These are phyloP conservation scores for Lithosia quadra DNA, from an alignment of 2,888 invertebrate genomes.

Conservation along the genomic window DNA sequence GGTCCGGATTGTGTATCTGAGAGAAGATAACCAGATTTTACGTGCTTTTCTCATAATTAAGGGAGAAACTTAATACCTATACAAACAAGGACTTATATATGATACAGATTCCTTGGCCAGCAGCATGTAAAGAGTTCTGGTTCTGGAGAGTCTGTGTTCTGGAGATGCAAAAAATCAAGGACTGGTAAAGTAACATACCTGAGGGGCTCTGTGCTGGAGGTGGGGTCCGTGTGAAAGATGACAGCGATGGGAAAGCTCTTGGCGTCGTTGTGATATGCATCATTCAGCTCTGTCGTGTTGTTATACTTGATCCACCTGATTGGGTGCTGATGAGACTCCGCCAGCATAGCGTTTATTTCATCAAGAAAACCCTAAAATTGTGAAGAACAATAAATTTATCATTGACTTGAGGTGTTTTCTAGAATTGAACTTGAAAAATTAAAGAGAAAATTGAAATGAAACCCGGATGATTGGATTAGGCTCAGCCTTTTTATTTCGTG, in stretches of 20 bases:
- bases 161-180: too few species aligned
- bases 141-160: not conserved
- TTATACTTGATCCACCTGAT: constrained; percentile 89
- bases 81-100: not conserved
- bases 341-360: constrained; percentile 88
- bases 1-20: constrained; percentile 91
- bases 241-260: constrained; percentile 90
- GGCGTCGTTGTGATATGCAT: constrained; percentile 90
- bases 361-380: constrained; percentile 87
- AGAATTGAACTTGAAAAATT: not conserved
- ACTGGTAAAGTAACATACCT: constrained; percentile 70
- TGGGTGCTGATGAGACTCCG: constrained; percentile 84
- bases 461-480: not conserved
- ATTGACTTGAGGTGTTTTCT: not conserved
- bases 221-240: constrained; percentile 88
- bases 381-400: not conserved
- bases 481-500: too few species aligned
- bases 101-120: not conserved
- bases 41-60: not conserved
- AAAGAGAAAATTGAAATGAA: not conserved
- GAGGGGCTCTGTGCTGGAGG: constrained; percentile 75
- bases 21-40: not conserved
- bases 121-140: too few species aligned
- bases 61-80: not conserved
- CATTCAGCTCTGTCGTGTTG: constrained; percentile 89